Percentiles rank a stretch among this genome's conserved stretches.
phyloP scores from a whole-genome alignment of 2,797 vertebrate genomes.

The Catostomus latipinnis region DNA sequence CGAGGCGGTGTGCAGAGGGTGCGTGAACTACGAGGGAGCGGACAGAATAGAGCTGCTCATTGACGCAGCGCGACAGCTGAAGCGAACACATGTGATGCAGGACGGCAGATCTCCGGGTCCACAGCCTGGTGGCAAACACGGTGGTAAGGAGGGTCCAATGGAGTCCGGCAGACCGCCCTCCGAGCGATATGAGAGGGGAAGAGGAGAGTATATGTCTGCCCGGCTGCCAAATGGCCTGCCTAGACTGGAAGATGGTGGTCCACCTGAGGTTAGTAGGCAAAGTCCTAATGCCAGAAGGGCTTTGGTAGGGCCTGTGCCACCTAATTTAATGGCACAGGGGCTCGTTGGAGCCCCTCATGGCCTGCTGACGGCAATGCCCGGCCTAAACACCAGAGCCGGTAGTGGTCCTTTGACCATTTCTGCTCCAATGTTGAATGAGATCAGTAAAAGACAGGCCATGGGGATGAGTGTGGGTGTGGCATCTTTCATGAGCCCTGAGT shows the following conservation, averaged over 20 bases:
- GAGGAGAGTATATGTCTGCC: slow-evolving; percentile 75
- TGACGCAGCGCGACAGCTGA: slow-evolving; percentile 86
- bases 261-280: slow-evolving; percentile 78
- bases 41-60: slow-evolving; percentile 90
- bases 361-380: slow-evolving; percentile 81
- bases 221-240: slow-evolving; percentile 86
- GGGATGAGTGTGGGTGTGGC: slow-evolving; percentile 74
- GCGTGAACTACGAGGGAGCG: slow-evolving; percentile 91
- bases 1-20: slow-evolving; percentile 90
- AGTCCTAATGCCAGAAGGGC: slow-evolving; percentile 81
- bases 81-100: slow-evolving; percentile 84
- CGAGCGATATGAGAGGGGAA: slow-evolving; percentile 72
- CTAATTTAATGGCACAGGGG: slow-evolving; percentile 79
- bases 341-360: slow-evolving; percentile 76
- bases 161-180: slow-evolving; percentile 73
- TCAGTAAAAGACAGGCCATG: slow-evolving; percentile 76
- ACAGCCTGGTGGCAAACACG: slow-evolving; percentile 80
- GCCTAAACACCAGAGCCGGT: slow-evolving; percentile 75
- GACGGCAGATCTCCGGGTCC: slow-evolving; percentile 85
- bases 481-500: slow-evolving; percentile 80
- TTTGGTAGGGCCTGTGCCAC: slow-evolving; percentile 81
- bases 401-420: slow-evolving; percentile 77
- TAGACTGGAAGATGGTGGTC: slow-evolving; percentile 78
- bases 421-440: slow-evolving; percentile 81
- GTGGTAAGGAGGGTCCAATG: slow-evolving; percentile 64